Conservation (phyloP, 1,140 invertebrate genomes). For the Zaprionus lachaisei region DNA sequence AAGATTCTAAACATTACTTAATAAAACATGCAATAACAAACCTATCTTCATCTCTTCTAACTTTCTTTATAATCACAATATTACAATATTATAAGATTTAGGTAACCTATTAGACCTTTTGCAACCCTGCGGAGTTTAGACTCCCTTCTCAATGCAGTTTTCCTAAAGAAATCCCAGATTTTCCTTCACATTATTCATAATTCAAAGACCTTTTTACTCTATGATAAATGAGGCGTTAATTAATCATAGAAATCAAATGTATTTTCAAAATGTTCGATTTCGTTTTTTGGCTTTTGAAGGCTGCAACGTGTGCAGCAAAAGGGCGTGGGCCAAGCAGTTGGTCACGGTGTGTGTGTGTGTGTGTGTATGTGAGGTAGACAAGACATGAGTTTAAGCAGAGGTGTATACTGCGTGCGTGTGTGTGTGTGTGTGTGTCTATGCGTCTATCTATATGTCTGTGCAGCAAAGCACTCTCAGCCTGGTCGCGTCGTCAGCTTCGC, state of each 20-base stretch:
- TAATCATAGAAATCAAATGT: slow-evolving; percentile 5
- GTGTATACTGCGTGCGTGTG: slow-evolving; percentile 15
- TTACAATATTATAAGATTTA: too few relatives aligned
- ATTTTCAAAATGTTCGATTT: slow-evolving; percentile 24
- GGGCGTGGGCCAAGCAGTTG: slow-evolving; percentile 59
- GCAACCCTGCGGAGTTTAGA: too few relatives aligned
- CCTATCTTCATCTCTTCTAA: too few relatives aligned
- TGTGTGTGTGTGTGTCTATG: slow-evolving; percentile 7
- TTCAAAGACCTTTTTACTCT: background rate
- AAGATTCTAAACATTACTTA: too few relatives aligned
- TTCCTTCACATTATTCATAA: too few relatives aligned
- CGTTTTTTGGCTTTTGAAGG: slow-evolving; percentile 19
- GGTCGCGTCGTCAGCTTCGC: slow-evolving; percentile 32
- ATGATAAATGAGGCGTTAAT: background rate
- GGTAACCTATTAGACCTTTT: too few relatives aligned
- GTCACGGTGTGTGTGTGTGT: slow-evolving; percentile 14
- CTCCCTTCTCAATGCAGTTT: too few relatives aligned
- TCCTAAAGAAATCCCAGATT: too few relatives aligned
- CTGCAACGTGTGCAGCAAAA: slow-evolving; percentile 51
- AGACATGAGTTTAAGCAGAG: slow-evolving; percentile 28
- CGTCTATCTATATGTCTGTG: slow-evolving; percentile 40
- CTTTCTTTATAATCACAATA: too few relatives aligned
- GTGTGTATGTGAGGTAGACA: slow-evolving; percentile 9
- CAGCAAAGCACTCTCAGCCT: slow-evolving; percentile 44
- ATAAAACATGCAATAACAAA: too few relatives aligned